These are phyloP conservation scores for Macrotus californicus DNA, from an alignment of 2,113 vertebrate species.

Conservation along the genomic window DNA sequence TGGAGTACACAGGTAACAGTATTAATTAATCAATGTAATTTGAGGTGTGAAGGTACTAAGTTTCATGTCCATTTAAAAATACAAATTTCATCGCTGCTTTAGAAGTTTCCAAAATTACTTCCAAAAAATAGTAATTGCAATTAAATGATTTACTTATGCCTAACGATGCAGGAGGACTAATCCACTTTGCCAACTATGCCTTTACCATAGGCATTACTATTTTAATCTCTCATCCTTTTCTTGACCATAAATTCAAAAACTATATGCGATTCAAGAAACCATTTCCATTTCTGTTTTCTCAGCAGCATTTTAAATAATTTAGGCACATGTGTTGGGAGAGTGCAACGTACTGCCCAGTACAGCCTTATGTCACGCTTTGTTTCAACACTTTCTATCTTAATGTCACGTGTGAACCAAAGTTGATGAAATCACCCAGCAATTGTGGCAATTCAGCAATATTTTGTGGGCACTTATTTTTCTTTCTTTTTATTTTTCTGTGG, in stretches of 20 bases:
- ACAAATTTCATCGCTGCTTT: neutral
- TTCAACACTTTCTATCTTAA: slow-evolving; percentile 61
- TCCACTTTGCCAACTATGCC: neutral
- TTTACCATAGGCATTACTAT: neutral
- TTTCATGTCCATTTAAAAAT: neutral
- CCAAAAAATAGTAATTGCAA: neutral
- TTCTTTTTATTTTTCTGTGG: neutral
- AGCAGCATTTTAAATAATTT: slow-evolving; percentile 63
- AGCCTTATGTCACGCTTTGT: slow-evolving; percentile 57
- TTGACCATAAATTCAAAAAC: slow-evolving; percentile 12
- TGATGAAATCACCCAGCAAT: neutral
- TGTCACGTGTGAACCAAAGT: slow-evolving; percentile 30
- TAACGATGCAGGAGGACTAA: neutral
- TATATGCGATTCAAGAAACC: slow-evolving; percentile 34
- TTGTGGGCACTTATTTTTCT: neutral
- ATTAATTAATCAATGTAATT: neutral
- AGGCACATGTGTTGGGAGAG: slow-evolving; percentile 48
- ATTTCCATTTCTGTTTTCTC: slow-evolving; percentile 66
- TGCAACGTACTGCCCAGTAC: slow-evolving; percentile 41
- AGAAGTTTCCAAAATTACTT: neutral
- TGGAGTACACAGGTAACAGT: neutral
- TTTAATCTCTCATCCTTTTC: neutral
- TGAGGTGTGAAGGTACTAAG: neutral
- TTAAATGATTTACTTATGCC: neutral
- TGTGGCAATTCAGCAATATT: slow-evolving; percentile 46